phyloP scores from a whole-genome alignment of 1,140 invertebrate genomes.

The Saccostrea cuccullata region DNA sequence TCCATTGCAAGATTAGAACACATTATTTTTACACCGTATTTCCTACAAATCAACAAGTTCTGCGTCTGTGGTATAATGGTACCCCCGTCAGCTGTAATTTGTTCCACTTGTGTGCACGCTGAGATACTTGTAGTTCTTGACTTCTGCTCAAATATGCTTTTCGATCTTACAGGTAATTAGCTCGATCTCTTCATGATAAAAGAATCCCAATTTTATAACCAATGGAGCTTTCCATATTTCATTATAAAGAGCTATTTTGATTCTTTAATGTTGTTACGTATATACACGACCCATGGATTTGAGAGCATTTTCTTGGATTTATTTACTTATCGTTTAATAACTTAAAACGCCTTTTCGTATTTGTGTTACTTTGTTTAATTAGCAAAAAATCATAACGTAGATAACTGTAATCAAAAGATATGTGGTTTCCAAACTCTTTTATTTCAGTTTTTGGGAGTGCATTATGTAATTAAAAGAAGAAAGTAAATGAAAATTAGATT shows the following conservation, averaged over 20 bases:
- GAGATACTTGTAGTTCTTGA: neutral
- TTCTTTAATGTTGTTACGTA: neutral
- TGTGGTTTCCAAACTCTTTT: too few species aligned
- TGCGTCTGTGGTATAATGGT: neutral
- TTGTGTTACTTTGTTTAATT: neutral
- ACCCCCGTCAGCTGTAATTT: neutral
- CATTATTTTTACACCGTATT: too few species aligned
- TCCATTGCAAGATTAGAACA: too few species aligned
- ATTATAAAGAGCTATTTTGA: constrained; percentile 5
- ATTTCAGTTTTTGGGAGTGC: too few species aligned
- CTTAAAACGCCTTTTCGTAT: neutral
- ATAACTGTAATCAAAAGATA: too few species aligned
- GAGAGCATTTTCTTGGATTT: neutral
- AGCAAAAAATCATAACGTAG: neutral
- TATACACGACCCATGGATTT: neutral
- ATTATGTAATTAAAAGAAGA: too few species aligned
- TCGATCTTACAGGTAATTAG: neutral
- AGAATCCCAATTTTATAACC: neutral
- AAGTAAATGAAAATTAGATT: too few species aligned
- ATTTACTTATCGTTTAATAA: neutral
- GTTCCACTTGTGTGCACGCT: neutral
- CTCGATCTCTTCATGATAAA: neutral
- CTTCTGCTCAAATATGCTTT: neutral
- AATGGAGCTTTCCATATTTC: neutral
- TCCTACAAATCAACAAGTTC: too few species aligned